Evolutionary conservation across 1,140 invertebrate species (phyloP).

Genomic region (Holotrichia oblita): DNA sequence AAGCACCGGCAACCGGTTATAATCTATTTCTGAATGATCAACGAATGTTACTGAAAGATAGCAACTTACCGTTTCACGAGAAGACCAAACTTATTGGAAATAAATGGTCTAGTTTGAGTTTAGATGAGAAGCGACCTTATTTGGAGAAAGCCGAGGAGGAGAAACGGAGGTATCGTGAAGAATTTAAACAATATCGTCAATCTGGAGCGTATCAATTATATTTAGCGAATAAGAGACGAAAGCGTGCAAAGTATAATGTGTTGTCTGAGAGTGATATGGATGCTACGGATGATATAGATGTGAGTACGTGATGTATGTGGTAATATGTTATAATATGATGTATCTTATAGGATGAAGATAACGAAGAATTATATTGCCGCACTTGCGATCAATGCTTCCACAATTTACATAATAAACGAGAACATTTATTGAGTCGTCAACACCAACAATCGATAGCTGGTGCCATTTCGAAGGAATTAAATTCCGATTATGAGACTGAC

Average conservation of each 20-base stretch:
- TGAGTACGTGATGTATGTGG: conserved; percentile 50
- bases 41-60: conserved; percentile 65
- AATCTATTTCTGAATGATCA: conserved; percentile 68
- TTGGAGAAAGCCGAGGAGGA: conserved; percentile 66
- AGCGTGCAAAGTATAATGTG: conserved; percentile 63
- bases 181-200: conserved; percentile 67
- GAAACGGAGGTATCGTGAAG: conserved; percentile 67
- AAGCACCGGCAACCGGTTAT: conserved; percentile 69
- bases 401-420: conserved; percentile 68
- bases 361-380: conserved; percentile 67
- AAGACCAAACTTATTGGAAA: conserved; percentile 68
- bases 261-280: conserved; percentile 66
- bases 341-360: conserved; percentile 64
- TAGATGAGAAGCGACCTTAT: conserved; percentile 67
- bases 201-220: conserved; percentile 67
- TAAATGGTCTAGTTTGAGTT: conserved; percentile 66
- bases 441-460: conserved; percentile 64
- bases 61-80: conserved; percentile 63
- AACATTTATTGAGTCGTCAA: conserved; percentile 67
- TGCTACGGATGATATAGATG: conserved; percentile 66
- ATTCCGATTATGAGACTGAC: conserved; percentile 45
- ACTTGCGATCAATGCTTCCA: conserved; percentile 69
- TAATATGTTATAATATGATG: neutral
- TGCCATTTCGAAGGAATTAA: conserved; percentile 57
- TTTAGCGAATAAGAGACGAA: conserved; percentile 65